Base-by-base conservation (phyloP, 1,140 invertebrate genomes). In the Philopotamus ludificatus region DNA sequence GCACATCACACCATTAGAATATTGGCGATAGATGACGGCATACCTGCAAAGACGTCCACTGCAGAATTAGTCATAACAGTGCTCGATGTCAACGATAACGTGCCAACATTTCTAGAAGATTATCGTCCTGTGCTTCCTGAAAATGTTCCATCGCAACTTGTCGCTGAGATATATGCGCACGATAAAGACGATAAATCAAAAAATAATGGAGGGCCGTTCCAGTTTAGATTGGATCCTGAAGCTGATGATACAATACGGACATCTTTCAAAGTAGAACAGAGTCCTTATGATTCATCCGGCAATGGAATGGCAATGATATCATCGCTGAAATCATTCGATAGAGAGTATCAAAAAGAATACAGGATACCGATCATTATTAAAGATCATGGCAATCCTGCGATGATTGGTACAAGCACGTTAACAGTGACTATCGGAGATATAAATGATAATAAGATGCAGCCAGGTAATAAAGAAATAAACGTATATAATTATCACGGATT, bases 371-470 rank as follows among this genome's bases (percentile, higher is more conserved):
- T 87, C 65, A 80, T 85, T 21, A 86, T 86, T 51, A 84, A 84
- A 78, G 79, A 77, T 74, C 83, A 73, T 68, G 82, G 77, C 63
- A 82, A 72, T 72, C 82, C 76, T 4, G 74, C 81, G 2, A 83
- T 85, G 78, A 85, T 85, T 1, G 86, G 85, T 44, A 86, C 86
- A 12, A 85, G 82, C 62, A 87, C 85, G 0, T 71, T 89, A 9
- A 87, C 84, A 2, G 82, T 90, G 4, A 84, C 85, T 60, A 88
- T 90, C 57, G 87, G 87, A 39, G 87, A 86, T 63, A 80, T 83
- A 44, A 89, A 90, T 72, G 87, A 90, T 72, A 89, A 89, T 73
- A 81, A 82, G 70, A 89, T 88, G 83, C 77, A 82, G 49, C 80
- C 85, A n/a, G 88, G 87, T 18, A 80, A 78, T 57, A 89, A 89